Evolutionary conservation across 1,140 invertebrate genomes (phyloP).

Genomic region (Chelonus insularis): DNA sequence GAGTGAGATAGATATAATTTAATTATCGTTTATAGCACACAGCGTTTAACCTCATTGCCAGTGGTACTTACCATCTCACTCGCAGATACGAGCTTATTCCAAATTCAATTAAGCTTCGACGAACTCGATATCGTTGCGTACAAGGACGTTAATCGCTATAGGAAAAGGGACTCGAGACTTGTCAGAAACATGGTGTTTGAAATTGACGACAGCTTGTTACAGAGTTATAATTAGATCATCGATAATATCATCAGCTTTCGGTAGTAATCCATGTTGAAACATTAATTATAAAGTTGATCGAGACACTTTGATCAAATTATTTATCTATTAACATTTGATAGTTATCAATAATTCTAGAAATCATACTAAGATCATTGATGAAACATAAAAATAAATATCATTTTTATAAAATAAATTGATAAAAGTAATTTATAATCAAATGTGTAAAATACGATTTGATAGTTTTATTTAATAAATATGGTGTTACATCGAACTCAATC

Average conservation of each 20-base stretch:
- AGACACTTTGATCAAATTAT: slow-evolving; percentile 26
- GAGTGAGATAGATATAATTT: slow-evolving; percentile 18
- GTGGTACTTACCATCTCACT: slow-evolving; percentile 20
- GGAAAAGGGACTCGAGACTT: too few relatives aligned
- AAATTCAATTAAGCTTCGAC: slow-evolving; percentile 35
- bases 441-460: slow-evolving; percentile 43
- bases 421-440: too few relatives aligned
- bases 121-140: slow-evolving; percentile 19
- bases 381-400: too few relatives aligned
- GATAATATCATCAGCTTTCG: neutral
- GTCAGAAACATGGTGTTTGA: neutral
- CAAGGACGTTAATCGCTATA: too few relatives aligned
- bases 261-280: slow-evolving; percentile 29
- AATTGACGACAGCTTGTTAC: slow-evolving; percentile 3
- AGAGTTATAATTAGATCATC: slow-evolving; percentile 1
- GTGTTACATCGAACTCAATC: slow-evolving; percentile 46
- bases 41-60: slow-evolving; percentile 25
- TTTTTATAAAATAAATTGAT: too few relatives aligned
- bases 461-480: slow-evolving; percentile 51
- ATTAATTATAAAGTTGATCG: slow-evolving; percentile 27
- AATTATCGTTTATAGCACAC: slow-evolving; percentile 24
- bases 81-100: slow-evolving; percentile 31
- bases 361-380: too few relatives aligned
- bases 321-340: too few relatives aligned
- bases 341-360: too few relatives aligned